Evolutionary conservation across 2,797 vertebrate species (phyloP), one percentile per base, ranked within the genome.

Genomic region (Furcifer pardalis): DNA sequence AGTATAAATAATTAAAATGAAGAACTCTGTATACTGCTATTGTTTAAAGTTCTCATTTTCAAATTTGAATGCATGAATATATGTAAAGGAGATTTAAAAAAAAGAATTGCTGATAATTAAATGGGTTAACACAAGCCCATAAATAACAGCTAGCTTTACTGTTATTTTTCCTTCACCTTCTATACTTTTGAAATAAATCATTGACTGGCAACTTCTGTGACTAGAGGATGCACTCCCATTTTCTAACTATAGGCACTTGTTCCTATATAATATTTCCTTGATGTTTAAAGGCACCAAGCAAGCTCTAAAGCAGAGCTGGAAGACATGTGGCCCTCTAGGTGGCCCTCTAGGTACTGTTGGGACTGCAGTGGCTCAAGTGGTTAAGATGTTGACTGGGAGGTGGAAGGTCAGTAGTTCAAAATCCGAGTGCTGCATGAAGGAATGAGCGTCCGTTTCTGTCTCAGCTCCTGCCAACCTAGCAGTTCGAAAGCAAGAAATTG

Each of bases 1-100:
- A 92, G 19, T 89, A 92, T 94, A 93, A 91, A 93, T 92, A 92
- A 89, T 86, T 91, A 76, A 91, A 90, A 93, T 94, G 94, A 93
- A 94, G 93, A 91, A 88, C 87, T 90, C 86, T 82, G 80, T 89
- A 82, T 88, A 89, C 91, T 91, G 85, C 87, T 74, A 21, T 56
- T 21, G 32, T 40, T 40, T 69, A 68, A 68, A 35, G 13, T 17
- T 35, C 4, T 19, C 65, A n/a, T 25, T 62, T 80, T 80, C 56
- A 60, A 68, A 37, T 42, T 68, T 25, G 81, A 7, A 30, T 13
- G 66, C 60, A 42, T 19, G 30, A 46, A 59, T 80, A 80, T 3
- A 85, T 2, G 59, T 73, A 74, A 85, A 79, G 84, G 79, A 62
- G 30, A 68, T 37, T 76, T 30, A 35, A n/a, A n/a, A n/a, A n/a